Base-by-base conservation (phyloP, 2,113 vertebrate species). In the Cynopterus brachyotis region DNA sequence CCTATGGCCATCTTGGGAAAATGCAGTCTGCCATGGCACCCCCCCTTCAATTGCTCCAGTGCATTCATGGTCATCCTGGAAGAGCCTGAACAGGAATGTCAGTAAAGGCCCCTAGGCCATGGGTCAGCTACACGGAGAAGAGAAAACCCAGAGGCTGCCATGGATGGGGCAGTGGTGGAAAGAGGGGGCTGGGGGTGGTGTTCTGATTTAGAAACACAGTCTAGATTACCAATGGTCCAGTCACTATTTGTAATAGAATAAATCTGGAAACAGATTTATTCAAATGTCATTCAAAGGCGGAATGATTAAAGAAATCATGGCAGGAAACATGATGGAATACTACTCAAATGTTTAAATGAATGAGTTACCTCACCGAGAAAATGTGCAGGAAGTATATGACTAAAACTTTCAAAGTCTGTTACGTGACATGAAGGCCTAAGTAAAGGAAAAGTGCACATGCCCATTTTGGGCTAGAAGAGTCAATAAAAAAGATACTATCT, bases 221-320 rank as follows among this genome's bases (percentile, higher is more conserved):
- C 2, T 17, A n/a, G 20, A 42, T 13, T 12, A n/a, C 50, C 37
- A 50, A 45, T 2, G 22, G 22, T 9, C 26, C 42, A 20, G 24
- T 60, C 59, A 13, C 53, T 94, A 73, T 95, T 79, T 85, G 50
- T 89, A 73, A 92, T 4, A 76, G 69, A 53, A 70, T 69, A 69
- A 81, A 80, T 64, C 82, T 91, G 32, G 85, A 85, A 96, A 88
- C 35, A 80, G 64, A 92, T 93, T 89, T 96, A 83, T 69, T 82
- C 35, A 86, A 86, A 96, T 89, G 42, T 10, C 62, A 72, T 62
- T 89, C 55, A 64, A 85, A 89, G 22, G 47, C 62, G 32, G 66
- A 62, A 85, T 67, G 40, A 66, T 87, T 79, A 78, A 84, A 93
- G 70, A 89, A 79, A 82, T 62, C 22, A 53, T 62, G 47, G 13